Evolutionary conservation across 2,888 invertebrate species (phyloP).

Genomic region (Bombyx huttoni): DNA sequence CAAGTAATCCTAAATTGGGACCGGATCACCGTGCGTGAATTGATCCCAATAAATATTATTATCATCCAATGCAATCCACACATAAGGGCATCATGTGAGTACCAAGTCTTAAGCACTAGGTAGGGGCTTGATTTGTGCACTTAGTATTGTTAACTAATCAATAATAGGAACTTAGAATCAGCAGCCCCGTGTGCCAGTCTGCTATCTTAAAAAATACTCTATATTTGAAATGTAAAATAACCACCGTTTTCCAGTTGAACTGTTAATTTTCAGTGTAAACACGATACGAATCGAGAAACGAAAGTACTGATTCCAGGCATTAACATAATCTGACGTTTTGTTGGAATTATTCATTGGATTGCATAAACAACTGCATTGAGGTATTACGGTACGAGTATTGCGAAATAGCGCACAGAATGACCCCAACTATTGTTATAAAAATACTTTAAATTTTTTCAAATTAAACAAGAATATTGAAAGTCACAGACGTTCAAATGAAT

Average conservation of each 20-base stretch:
- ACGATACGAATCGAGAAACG: slow-evolving; percentile 11
- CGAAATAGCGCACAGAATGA: not conserved
- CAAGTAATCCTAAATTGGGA: too few species aligned
- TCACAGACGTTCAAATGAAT: too few species aligned
- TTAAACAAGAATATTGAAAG: too few species aligned
- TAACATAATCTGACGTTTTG: slow-evolving; percentile 51
- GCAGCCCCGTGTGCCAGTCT: too few species aligned
- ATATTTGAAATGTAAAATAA: not conserved
- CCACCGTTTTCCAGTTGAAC: not conserved
- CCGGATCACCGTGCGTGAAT: too few species aligned
- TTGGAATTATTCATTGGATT: slow-evolving; percentile 41
- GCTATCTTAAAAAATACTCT: not conserved
- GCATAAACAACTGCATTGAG: slow-evolving; percentile 25
- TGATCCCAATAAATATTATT: too few species aligned
- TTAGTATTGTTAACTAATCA: too few species aligned
- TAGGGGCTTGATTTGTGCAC: too few species aligned
- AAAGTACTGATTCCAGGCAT: slow-evolving; percentile 30
- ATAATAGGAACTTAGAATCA: too few species aligned
- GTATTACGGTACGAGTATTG: not conserved
- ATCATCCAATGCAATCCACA: too few species aligned
- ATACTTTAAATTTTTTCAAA: not conserved
- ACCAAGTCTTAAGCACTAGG: too few species aligned
- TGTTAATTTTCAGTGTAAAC: slow-evolving; percentile 16
- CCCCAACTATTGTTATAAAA: not conserved
- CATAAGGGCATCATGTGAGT: too few species aligned